Base-by-base conservation (phyloP, 1,140 invertebrate genomes). In the Anadara kagoshimensis region DNA sequence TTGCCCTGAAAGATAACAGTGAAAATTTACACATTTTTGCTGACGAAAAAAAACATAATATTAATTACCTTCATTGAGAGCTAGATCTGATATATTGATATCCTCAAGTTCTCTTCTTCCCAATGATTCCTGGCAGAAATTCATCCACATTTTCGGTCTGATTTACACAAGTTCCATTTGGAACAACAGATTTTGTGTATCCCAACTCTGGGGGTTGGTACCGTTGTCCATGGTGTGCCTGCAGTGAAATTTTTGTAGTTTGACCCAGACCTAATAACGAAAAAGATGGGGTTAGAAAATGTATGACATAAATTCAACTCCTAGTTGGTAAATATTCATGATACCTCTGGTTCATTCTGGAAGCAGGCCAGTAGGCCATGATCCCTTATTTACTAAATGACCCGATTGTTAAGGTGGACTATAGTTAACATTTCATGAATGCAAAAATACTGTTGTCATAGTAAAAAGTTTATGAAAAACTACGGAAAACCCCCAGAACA, bases 41-140 rank as follows among this genome's bases (percentile, higher is more conserved):
- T 22, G 14, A 5, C 26, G 7, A 1, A 54, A 66, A 16, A 53
- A 41, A 69, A 14, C 2, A 10, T 45, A 47, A 10, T 1, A 54
- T 61, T n/a, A n/a, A n/a, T 64, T 62, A 81, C 79, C 78, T 51
- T 81, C 78, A 74, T 76, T 76, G 5, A 85, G 53, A 24, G 78
- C 76, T 62, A 81, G 76, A 44, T 81, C 76, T 45, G 72, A 53
- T 22, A 83, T 70, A 58, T 75, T 79, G 29, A 76, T 74, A 18
- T 81, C 73, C n/a, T 80, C 75, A 14, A 84, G 49, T 24, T 77
- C 78, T 20, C 78, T 77, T 41, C 79, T 76, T 10, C 64, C 69
- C n/a, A 83, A n/a, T 80, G 18, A 84, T 71, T 36, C 78, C 78
- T 14, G 77, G 75, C 51, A 85, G 72, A 22, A 82, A 61, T 41